phyloP scores from a whole-genome alignment of 2,797 vertebrate genomes.

The Brotula barbata region DNA sequence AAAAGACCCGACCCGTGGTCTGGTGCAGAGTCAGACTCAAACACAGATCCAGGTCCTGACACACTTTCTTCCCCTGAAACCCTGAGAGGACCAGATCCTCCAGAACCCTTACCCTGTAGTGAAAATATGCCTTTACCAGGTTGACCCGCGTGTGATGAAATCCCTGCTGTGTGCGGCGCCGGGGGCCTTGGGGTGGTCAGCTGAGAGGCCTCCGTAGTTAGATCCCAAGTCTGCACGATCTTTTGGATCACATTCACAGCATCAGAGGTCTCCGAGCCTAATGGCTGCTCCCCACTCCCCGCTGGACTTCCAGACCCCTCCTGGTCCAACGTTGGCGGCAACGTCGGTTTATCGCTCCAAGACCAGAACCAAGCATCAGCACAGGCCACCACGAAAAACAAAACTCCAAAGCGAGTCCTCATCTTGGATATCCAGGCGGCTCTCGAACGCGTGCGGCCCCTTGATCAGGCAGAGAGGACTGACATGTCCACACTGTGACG shows the following conservation, averaged over 20 bases:
- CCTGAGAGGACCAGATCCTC: conserved; percentile 45
- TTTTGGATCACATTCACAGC: conserved; percentile 14
- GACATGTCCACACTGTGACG: conserved; percentile 76
- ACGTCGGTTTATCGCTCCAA: conserved; percentile 53
- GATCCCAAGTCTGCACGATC: conserved; percentile 48
- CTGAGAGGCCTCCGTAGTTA: conserved; percentile 60
- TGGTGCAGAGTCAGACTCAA: conserved; percentile 39
- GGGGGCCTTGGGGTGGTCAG: conserved; percentile 52
- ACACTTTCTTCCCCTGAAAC: conserved; percentile 48
- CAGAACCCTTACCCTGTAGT: conserved; percentile 51
- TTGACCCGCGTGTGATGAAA: conserved; percentile 43
- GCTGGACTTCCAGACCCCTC: conserved; percentile 64
- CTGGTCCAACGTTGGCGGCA: conserved; percentile 51
- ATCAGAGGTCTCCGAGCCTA: conserved; percentile 69
- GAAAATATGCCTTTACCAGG: conserved; percentile 67
- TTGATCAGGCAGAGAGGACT: conserved; percentile 66
- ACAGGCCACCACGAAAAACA: conserved; percentile 58
- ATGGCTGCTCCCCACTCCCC: conserved; percentile 58
- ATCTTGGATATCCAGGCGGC: conserved; percentile 61
- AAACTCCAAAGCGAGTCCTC: conserved; percentile 62
- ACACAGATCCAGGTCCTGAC: conserved; percentile 35
- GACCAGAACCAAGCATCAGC: conserved; percentile 78
- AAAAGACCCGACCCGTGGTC: conserved; percentile 29
- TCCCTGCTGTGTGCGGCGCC: conserved; percentile 43
- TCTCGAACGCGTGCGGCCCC: conserved; percentile 51